Evolutionary conservation across 2,797 vertebrate species (phyloP).

Genomic region (Eulemur rubriventer): DNA sequence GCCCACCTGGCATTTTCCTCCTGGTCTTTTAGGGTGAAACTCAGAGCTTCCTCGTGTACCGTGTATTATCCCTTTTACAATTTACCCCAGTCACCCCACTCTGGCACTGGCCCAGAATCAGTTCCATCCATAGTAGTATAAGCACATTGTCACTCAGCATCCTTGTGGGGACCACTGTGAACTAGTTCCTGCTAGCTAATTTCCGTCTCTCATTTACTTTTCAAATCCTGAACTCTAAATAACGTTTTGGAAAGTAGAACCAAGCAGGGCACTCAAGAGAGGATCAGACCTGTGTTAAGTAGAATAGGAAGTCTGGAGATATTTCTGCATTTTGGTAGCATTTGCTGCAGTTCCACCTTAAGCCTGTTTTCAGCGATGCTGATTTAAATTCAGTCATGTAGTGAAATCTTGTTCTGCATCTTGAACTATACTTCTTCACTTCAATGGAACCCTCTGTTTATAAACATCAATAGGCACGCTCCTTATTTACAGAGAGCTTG

Average conservation of each 20-base stretch:
- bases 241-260: not conserved
- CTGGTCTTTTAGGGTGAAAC: not conserved
- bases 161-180: not conserved
- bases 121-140: not conserved
- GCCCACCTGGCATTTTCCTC: not conserved
- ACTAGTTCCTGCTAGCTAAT: not conserved
- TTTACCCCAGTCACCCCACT: not conserved
- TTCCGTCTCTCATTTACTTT: not conserved
- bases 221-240: not conserved
- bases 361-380: not conserved
- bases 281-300: not conserved
- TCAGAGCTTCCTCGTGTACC: not conserved
- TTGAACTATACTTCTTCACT: not conserved
- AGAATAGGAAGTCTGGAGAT: not conserved
- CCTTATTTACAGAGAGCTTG: not conserved
- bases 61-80: not conserved
- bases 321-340: conserved; percentile 8
- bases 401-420: not conserved
- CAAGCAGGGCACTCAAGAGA: not conserved
- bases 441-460: not conserved
- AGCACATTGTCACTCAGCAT: not conserved
- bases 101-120: not conserved
- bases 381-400: not conserved
- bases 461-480: not conserved
- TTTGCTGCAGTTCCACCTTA: not conserved